phyloP scores from a whole-genome alignment of 2,113 vertebrate genomes.

The Craseonycteris thonglongyai region DNA sequence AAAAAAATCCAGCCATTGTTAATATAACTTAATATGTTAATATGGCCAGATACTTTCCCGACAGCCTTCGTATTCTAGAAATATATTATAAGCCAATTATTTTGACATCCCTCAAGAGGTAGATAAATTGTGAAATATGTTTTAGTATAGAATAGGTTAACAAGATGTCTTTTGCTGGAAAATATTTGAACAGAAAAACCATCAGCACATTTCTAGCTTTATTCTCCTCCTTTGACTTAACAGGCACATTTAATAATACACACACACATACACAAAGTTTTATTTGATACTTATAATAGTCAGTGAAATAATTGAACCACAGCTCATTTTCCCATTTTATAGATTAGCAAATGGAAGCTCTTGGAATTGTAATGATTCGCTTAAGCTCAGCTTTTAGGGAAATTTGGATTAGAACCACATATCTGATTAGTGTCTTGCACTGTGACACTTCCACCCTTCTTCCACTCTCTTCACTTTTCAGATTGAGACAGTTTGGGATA shows the following conservation, averaged over 20 bases:
- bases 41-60: too few relatives aligned
- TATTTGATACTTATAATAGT: neutral
- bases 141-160: constrained; percentile 43
- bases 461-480: neutral
- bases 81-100: constrained; percentile 67
- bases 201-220: constrained; percentile 30
- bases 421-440: neutral
- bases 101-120: constrained; percentile 52
- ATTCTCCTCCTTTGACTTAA: constrained; percentile 4
- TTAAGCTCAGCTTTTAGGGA: neutral
- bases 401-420: neutral
- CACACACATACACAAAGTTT: neutral
- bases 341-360: neutral
- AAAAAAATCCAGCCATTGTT: too few relatives aligned
- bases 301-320: neutral
- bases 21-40: too few relatives aligned
- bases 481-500: neutral
- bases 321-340: neutral
- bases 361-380: neutral
- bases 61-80: too few relatives aligned
- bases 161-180: constrained; percentile 45
- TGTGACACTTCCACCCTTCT: neutral
- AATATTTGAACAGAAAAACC: constrained; percentile 46
- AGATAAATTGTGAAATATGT: constrained; percentile 44
- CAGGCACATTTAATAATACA: neutral